Evolutionary conservation across 2,113 vertebrate species (phyloP), one percentile per base, ranked within the genome.

Genomic region (Cygnus buccinator): DNA sequence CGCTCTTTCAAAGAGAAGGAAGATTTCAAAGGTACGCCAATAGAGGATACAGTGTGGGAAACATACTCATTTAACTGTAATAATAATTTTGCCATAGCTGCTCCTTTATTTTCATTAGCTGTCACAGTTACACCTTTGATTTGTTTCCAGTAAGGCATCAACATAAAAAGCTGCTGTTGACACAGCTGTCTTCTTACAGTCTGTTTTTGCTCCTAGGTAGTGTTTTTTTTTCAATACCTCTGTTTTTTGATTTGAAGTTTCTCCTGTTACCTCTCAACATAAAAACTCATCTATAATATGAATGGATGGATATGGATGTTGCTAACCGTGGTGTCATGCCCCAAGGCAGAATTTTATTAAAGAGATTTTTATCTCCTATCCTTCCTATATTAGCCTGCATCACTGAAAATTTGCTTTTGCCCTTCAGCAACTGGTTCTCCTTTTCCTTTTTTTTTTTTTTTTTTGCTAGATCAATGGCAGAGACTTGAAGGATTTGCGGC

Each of bases 391-490:
- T 82, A 84, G 9, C 29, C 12, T 74, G 23, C 39, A 11, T 89
- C 33, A 37, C 63, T 50, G 75, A 84, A 84, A 84, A 26, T 19
- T 39, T 82, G 12, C 5, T 21, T 62, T 78, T 77, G 19, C 25
- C 67, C 46, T 62, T 91, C 31, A 90, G 83, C 54, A 70, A 41
- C 33, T 89, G 44, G 7, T 90, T 95, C 16, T 83, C 54, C 29
- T 82, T 95, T 94, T 91, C 13, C 9, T 62, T 58, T 62, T 61
- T 35, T 35, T 62, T 61, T 62, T 35, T 63, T 41, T 28, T 41
- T 91, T 86, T 89, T 74, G 66, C 52, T 95, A 99, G 99, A 98
- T 99, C 76, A 99, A 99, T 61, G 99, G 99, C 39, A 84, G 92
- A 44, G 97, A 97, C 82, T 95, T 99, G 89, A 98, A 98, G 97